A percentile compares a stretch with the other conserved stretches of the same genome.
phyloP scores from a whole-genome alignment of 2,113 vertebrate genomes.

The Chlamydotis undulata region DNA sequence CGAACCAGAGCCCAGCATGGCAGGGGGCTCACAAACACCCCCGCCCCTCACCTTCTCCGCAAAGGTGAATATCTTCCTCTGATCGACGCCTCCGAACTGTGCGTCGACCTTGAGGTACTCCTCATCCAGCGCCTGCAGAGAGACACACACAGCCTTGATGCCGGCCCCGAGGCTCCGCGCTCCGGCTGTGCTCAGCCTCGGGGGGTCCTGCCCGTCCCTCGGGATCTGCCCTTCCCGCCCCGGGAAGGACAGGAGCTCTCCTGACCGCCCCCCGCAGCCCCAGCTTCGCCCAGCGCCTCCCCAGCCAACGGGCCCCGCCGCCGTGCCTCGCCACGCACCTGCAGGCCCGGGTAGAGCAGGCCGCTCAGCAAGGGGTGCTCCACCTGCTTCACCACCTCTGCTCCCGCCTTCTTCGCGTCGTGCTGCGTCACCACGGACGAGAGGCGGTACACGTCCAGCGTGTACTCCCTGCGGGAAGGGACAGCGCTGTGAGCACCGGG shows the following conservation, averaged over 20 bases:
- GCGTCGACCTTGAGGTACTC: conserved; percentile 96
- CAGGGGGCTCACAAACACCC: background rate
- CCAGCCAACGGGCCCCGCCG: background rate
- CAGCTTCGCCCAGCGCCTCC: background rate
- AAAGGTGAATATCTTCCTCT: conserved; percentile 98
- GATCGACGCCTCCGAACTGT: conserved; percentile 96
- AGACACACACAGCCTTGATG: background rate
- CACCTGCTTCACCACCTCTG: conserved; percentile 97
- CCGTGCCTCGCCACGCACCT: conserved; percentile 74
- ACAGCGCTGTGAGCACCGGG: rapidly evolving
- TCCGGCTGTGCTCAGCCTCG: background rate
- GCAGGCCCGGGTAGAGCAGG: conserved; percentile 94
- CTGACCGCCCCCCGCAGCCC: rapidly evolving
- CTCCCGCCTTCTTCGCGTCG: conserved; percentile 96
- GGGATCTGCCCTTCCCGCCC: background rate
- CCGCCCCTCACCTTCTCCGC: conserved; percentile 89
- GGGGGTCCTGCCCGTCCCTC: background rate
- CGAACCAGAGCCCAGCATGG: background rate
- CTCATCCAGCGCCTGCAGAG: conserved; percentile 91
- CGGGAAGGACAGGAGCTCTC: background rate
- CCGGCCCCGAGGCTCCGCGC: background rate
- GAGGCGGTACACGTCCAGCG: conserved; percentile 92
- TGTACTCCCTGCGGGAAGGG: conserved; percentile 85
- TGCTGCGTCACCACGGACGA: conserved; percentile 94
- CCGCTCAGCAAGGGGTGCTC: conserved; percentile 95